phyloP scores from a whole-genome alignment of 2,888 invertebrate genomes.

The Crossocerus cetratus region DNA sequence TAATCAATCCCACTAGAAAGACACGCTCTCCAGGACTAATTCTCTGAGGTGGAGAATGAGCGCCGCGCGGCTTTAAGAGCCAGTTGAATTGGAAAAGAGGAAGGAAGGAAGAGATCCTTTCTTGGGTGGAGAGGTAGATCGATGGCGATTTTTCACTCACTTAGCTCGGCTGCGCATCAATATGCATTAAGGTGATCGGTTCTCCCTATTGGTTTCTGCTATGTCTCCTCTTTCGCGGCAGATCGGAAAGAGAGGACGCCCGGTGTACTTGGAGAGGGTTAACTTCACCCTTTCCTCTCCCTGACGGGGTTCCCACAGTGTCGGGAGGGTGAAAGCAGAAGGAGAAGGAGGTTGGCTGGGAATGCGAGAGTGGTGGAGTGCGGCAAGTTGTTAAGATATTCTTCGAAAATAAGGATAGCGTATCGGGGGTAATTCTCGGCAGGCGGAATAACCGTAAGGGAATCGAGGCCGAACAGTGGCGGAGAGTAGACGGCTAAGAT shows the following conservation, averaged over 20 bases:
- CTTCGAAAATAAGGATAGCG: slow-evolving; percentile 71
- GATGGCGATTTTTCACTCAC: slow-evolving; percentile 77
- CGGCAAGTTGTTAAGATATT: slow-evolving; percentile 70
- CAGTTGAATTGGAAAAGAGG: background rate
- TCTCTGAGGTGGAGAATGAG: background rate
- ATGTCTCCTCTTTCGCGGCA: slow-evolving; percentile 48
- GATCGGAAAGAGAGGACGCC: slow-evolving; percentile 36
- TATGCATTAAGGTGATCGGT: slow-evolving; percentile 77
- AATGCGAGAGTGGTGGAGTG: slow-evolving; percentile 50
- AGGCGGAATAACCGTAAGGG: slow-evolving; percentile 74
- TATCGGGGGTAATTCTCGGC: slow-evolving; percentile 74
- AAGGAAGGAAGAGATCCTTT: slow-evolving; percentile 48
- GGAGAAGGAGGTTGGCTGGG: slow-evolving; percentile 34
- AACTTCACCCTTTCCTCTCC: background rate
- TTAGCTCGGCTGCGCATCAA: slow-evolving; percentile 75
- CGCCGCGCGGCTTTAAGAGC: background rate
- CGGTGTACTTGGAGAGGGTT: slow-evolving; percentile 20
- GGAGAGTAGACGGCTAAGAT: slow-evolving; percentile 71
- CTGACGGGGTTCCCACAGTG: too few species aligned
- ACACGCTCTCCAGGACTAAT: background rate
- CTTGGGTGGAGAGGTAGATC: slow-evolving; percentile 67
- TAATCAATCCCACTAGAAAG: background rate
- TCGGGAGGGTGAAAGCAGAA: too few species aligned
- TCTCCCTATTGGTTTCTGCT: slow-evolving; percentile 71
- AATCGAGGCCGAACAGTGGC: slow-evolving; percentile 64